Evolutionary conservation across 2,888 invertebrate genomes (phyloP).

Genomic region (Lagria hirta): DNA sequence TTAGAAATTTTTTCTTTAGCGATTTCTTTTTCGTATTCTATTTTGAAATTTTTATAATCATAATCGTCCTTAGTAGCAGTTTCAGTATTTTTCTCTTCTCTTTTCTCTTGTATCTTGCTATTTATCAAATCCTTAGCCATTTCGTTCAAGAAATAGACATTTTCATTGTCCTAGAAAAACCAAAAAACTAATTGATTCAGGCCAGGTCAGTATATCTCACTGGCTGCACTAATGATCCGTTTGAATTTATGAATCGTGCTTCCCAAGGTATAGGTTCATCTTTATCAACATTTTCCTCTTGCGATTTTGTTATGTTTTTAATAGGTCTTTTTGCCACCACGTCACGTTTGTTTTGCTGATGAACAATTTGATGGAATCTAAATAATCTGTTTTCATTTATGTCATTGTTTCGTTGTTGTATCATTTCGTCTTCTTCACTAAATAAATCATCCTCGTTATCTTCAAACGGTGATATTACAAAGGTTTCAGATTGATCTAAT

Average conservation of each 20-base stretch:
- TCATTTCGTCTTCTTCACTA: conserved; percentile 49
- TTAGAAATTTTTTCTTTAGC: conserved; percentile 44
- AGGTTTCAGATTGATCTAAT: conserved; percentile 48
- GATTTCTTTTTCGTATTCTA: conserved; percentile 55
- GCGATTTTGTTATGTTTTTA: conserved; percentile 24
- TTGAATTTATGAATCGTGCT: conserved; percentile 39
- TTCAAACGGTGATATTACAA: conserved; percentile 48
- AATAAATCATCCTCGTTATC: conserved; percentile 49
- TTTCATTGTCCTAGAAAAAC: conserved; percentile 24
- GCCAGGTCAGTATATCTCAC: conserved; percentile 4
- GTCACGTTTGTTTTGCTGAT: conserved; percentile 9
- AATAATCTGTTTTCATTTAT: conserved; percentile 17
- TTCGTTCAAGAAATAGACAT: conserved; percentile 27
- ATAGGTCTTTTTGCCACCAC: conserved; percentile 2
- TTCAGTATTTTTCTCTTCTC: conserved; percentile 11
- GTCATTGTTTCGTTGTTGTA: conserved; percentile 12
- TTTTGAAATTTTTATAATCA: conserved; percentile 53
- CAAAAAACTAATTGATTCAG: conserved; percentile 1
- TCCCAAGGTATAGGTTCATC: conserved; percentile 41
- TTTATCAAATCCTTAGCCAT: conserved; percentile 25
- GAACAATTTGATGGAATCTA: conserved; percentile 27
- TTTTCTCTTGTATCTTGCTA: conserved; percentile 21
- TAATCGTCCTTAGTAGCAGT: conserved; percentile 42
- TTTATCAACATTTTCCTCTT: conserved; percentile 38
- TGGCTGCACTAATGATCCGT: conserved; percentile 29